These are phyloP conservation scores for Polydrusus tereticollis DNA, from an alignment of 2,888 invertebrate species.

Conservation along the genomic window DNA sequence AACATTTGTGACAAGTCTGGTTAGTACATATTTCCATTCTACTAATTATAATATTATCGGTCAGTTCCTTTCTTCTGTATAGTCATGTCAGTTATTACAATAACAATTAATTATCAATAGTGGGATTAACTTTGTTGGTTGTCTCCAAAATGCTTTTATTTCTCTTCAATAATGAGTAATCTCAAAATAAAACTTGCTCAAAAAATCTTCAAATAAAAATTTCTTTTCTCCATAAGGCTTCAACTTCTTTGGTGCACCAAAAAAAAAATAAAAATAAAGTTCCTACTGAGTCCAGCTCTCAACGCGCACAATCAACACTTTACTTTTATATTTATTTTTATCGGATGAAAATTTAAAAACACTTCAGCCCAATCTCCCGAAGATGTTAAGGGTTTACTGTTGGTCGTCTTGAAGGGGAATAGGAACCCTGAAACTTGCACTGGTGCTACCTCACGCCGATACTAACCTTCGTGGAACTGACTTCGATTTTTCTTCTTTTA, in stretches of 20 bases:
- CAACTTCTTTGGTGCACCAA: neutral
- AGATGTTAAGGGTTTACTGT: conserved; percentile 8
- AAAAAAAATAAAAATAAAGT: neutral
- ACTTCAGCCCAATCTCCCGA: conserved; percentile 74
- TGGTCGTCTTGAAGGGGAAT: conserved; percentile 32
- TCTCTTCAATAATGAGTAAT: neutral
- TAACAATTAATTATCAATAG: too few relatives aligned
- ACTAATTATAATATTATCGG: too few relatives aligned
- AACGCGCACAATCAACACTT: conserved; percentile 10
- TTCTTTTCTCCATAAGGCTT: neutral
- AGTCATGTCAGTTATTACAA: too few relatives aligned
- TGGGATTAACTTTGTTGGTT: too few relatives aligned
- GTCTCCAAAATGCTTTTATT: too few relatives aligned
- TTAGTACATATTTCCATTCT: too few relatives aligned
- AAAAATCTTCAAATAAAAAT: neutral
- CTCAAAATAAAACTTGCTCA: neutral
- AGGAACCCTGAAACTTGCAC: conserved; percentile 66
- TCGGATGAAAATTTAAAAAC: conserved; percentile 29
- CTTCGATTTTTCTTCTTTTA: conserved; percentile 89
- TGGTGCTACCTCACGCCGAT: conserved; percentile 72
- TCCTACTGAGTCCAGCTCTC: conserved; percentile 8
- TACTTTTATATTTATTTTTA: conserved; percentile 26
- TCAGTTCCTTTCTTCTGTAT: too few relatives aligned
- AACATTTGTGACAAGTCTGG: too few relatives aligned
- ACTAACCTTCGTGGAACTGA: conserved; percentile 86